Base-by-base conservation (phyloP, 2,113 vertebrate species). In the Pelodiscus sinensis region DNA sequence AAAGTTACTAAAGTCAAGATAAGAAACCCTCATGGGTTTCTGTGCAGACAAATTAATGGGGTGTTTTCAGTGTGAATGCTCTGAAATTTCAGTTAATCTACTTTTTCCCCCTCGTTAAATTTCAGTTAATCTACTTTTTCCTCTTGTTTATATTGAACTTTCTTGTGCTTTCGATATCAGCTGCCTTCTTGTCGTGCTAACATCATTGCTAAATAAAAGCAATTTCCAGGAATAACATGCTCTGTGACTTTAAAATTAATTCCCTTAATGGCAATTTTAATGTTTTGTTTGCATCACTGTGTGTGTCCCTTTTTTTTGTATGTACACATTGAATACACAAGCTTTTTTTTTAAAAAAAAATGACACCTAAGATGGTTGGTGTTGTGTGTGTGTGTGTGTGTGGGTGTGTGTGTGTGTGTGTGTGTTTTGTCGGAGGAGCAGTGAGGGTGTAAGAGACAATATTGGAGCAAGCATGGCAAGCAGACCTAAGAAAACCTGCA, bases 171-270 rank as follows among this genome's bases (percentile, higher is more conserved):
- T 54, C 90, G 52, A n/a, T 95, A 93, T 92, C 88, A 89, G 71
- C 95, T 96, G 94, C 95, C 95, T 92, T 95, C 91, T 93, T 77
- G 92, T 71, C 79, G 78, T 82, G 91, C 94, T 90, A 90, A 96
- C 25, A 8, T 95, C 92, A 94, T 93, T 96, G 91, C 94, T 94
- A 96, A 96, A 97, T 97, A 96, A 98, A 96, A 96, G 92, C 96
- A 95, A 95, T 90, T 97, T 96, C 86, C 92, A 96, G 92, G 94
- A 97, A 96, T 93, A 95, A 94, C 93, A 79, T 57, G 91, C 86
- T 94, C 92, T 85, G 83, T 96, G 95, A 65, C 86, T 97, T 65
- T 95, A 94, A 95, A 97, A 96, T 97, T 93, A 82, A 96, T 96
- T 95, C 95, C 92, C 85, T 52, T 73, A 71, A 50, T 79, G 79